phyloP scores from a whole-genome alignment of 1,140 invertebrate genomes.

The Uloborus diversus region DNA sequence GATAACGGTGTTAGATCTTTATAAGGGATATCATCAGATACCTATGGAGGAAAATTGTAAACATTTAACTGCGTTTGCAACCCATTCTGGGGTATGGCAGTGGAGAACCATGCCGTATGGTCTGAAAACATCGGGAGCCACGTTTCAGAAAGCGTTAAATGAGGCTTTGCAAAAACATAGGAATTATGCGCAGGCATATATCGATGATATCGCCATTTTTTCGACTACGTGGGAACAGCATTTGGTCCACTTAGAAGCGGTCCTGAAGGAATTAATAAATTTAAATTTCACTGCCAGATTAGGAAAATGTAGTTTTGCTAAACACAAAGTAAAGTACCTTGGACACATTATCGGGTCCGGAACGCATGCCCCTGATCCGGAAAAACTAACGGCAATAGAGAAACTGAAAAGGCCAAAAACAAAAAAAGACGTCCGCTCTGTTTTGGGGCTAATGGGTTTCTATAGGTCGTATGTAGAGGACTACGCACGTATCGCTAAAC shows the following conservation, averaged over 20 bases:
- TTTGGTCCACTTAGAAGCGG: background rate
- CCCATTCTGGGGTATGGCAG: background rate
- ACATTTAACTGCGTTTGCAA: background rate
- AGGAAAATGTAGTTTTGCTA: constrained; percentile 47
- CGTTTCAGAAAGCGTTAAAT: background rate
- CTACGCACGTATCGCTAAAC: too few species aligned
- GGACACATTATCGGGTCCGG: constrained; percentile 42
- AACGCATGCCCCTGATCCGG: background rate
- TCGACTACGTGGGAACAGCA: background rate
- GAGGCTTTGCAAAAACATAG: background rate
- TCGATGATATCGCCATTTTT: background rate
- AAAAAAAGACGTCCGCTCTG: constrained; percentile 17
- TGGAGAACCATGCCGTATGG: background rate
- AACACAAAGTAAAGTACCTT: constrained; percentile 40
- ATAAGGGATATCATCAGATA: constrained; percentile 15
- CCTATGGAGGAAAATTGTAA: background rate
- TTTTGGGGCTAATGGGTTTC: constrained; percentile 47
- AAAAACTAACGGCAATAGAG: constrained; percentile 51
- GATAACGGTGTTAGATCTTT: background rate
- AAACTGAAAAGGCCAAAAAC: constrained; percentile 19
- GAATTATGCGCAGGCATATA: constrained; percentile 58
- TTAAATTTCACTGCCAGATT: constrained; percentile 13
- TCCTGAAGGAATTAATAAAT: constrained; percentile 15
- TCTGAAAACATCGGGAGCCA: constrained; percentile 56
- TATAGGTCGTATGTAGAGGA: too few species aligned